Conservation (phyloP, 2,113 vertebrate species). For the Ciconia maguari region DNA sequence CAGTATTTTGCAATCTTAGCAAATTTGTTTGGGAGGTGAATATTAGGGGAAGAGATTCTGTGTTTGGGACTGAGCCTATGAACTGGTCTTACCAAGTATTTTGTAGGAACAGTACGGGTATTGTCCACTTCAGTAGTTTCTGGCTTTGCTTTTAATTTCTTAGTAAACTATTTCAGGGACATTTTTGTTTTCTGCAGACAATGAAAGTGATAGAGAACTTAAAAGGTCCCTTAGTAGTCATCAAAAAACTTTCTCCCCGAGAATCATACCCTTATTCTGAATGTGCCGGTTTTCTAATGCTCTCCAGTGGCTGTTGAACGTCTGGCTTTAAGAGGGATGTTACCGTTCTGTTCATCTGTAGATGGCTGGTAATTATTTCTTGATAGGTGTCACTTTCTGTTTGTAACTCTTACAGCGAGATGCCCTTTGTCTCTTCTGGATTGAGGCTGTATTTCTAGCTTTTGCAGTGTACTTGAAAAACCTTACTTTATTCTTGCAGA, state of each 20-base stretch:
- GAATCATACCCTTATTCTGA: background rate
- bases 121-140: background rate
- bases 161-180: background rate
- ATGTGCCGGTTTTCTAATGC: background rate
- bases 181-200: background rate
- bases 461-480: background rate
- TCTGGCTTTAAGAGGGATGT: background rate
- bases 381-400: background rate
- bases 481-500: background rate
- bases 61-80: background rate
- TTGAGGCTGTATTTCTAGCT: background rate
- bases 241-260: background rate
- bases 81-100: background rate
- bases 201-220: background rate
- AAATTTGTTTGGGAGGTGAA: background rate
- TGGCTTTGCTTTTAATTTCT: background rate
- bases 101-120: fast-evolving
- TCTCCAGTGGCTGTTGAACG: background rate
- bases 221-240: background rate
- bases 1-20: background rate
- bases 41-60: background rate
- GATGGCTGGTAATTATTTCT: background rate
- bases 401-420: background rate
- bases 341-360: fast-evolving
- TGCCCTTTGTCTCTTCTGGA: background rate